A percentile compares a stretch with the other conserved stretches of the same genome.
phyloP scores from a whole-genome alignment of 2,113 vertebrate genomes.

The Setophaga kirtlandii region DNA sequence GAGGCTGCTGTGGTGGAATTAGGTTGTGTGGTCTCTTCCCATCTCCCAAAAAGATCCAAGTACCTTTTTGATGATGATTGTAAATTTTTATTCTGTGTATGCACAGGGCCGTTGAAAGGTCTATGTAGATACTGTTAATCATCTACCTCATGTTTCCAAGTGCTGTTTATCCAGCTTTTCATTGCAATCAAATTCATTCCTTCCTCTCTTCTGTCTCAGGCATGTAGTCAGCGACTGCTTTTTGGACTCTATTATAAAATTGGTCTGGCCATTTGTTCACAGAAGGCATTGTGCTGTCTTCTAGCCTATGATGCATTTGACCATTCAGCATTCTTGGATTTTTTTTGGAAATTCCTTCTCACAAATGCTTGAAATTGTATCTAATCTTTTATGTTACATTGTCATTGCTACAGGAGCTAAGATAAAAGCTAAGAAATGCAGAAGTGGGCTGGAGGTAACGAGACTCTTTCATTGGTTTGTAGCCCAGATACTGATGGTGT shows the following conservation, averaged over 20 bases:
- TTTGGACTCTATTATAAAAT: neutral
- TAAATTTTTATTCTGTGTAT: neutral
- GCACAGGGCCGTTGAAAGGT: neutral
- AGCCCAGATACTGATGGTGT: constrained; percentile 67
- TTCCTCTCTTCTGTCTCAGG: neutral
- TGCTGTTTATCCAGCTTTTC: neutral
- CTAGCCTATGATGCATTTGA: neutral
- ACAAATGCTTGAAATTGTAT: neutral
- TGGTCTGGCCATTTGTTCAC: neutral
- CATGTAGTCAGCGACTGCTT: neutral
- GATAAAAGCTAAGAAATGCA: neutral
- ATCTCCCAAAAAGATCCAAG: neutral
- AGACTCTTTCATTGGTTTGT: constrained; percentile 43
- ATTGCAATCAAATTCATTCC: neutral
- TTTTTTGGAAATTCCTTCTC: neutral
- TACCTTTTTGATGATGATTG: neutral
- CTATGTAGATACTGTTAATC: neutral
- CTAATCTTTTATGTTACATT: neutral
- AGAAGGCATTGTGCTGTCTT: neutral
- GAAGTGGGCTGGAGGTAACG: neutral
- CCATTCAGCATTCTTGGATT: neutral
- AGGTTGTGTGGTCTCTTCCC: neutral
- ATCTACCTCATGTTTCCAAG: neutral
- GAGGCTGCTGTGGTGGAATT: neutral
- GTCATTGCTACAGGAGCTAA: neutral